Evolutionary conservation across 2,113 vertebrate genomes (phyloP).

Genomic region (Chaenogobius annularis): DNA sequence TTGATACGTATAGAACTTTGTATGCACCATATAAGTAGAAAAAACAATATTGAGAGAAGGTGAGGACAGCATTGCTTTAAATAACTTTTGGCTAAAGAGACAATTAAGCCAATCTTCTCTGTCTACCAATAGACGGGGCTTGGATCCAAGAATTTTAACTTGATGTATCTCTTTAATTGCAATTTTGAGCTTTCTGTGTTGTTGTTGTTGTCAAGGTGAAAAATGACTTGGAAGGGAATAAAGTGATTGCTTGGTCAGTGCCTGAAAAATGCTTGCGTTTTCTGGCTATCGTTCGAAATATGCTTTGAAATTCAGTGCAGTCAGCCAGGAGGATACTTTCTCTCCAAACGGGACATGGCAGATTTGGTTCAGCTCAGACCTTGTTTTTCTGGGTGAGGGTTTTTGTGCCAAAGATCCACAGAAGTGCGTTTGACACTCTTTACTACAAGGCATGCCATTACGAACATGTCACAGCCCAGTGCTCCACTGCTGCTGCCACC

Average conservation of each 20-base stretch:
- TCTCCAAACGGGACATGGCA: slow-evolving; percentile 61
- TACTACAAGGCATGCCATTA: slow-evolving; percentile 29
- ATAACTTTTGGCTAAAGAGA: slow-evolving; percentile 3
- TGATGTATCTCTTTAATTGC: slow-evolving; percentile 31
- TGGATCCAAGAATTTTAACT: slow-evolving; percentile 21
- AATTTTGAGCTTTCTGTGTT: slow-evolving; percentile 29
- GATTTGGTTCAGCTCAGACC: slow-evolving; percentile 56
- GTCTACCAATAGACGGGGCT: slow-evolving; percentile 18
- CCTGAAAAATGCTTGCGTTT: slow-evolving; percentile 39
- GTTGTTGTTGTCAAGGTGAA: slow-evolving; percentile 43
- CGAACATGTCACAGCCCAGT: slow-evolving; percentile 16
- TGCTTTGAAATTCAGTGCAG: slow-evolving; percentile 18
- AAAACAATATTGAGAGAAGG: background rate
- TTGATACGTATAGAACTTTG: no score
- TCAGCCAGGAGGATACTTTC: slow-evolving; percentile 40
- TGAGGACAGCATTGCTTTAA: slow-evolving; percentile 7
- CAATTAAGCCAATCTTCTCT: slow-evolving; percentile 4
- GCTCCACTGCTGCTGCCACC: slow-evolving; percentile 19
- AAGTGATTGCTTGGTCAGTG: slow-evolving; percentile 44
- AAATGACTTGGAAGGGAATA: slow-evolving; percentile 46
- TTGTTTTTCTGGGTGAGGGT: slow-evolving; percentile 36
- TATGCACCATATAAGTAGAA: slow-evolving; percentile 8
- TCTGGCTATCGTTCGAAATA: slow-evolving; percentile 23
- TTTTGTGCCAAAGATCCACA: slow-evolving; percentile 50
- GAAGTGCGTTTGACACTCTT: slow-evolving; percentile 55